Evolutionary conservation across 2,888 invertebrate species (phyloP).

Genomic region (Tyria jacobaeae): DNA sequence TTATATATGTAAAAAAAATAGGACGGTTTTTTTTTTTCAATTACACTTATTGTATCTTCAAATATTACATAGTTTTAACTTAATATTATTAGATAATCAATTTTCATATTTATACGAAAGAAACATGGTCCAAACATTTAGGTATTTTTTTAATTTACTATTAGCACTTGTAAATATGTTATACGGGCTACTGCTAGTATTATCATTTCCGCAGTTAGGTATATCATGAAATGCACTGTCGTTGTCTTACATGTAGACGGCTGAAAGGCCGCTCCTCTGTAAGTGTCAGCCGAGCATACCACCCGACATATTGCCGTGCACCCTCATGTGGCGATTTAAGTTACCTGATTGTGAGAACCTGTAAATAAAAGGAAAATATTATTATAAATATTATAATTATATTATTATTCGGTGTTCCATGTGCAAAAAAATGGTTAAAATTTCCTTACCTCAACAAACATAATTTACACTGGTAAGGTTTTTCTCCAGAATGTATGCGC

Average conservation of each 20-base stretch:
- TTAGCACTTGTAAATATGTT: background rate
- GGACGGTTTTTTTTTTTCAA: too few species aligned
- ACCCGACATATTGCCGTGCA: conserved; percentile 91
- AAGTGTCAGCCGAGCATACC: conserved; percentile 88
- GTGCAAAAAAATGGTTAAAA: background rate
- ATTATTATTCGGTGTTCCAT: too few species aligned
- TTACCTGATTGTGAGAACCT: conserved; percentile 99
- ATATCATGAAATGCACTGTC: background rate
- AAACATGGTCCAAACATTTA: background rate
- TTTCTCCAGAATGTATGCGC: conserved; percentile 95
- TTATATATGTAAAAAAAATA: too few species aligned
- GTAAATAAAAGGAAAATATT: conserved; percentile 30
- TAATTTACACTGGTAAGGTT: conserved; percentile 99
- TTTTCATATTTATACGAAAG: too few species aligned
- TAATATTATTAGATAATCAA: too few species aligned
- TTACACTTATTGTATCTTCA: too few species aligned
- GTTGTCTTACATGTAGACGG: conserved; percentile 56
- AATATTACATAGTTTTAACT: too few species aligned
- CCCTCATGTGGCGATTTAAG: conserved; percentile 99
- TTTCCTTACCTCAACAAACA: conserved; percentile 92
- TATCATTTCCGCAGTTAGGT: background rate
- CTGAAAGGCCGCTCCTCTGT: conserved; percentile 64
- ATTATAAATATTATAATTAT: too few species aligned
- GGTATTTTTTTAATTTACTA: background rate
- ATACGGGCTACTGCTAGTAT: background rate